Evolutionary conservation across 2,888 invertebrate genomes (phyloP), one percentile per base, ranked within the genome.

Genomic region (Andrena dorsata): DNA sequence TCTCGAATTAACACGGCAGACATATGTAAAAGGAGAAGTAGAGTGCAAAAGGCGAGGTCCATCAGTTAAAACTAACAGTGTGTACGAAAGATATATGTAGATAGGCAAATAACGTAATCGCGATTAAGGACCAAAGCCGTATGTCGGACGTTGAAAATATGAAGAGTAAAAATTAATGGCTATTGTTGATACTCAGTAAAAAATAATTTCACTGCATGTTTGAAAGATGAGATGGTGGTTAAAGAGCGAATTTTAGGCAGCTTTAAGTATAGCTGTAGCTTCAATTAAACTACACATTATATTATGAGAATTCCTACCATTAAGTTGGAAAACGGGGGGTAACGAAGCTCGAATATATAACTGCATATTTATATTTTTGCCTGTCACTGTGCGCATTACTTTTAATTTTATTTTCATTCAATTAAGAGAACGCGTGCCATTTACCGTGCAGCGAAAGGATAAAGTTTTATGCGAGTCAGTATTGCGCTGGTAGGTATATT

Each of bases 321-420:
- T 56, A 2, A 56, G 13, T 56, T 23, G 56, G 23, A 56, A 56
- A 56, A 56, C 20, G 10, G 20, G 10, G 56, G 10, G 10, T 10
- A 23, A 56, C 3, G 3, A 56, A 56, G 23, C 10, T 56, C 56
- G 13, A 2, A 8, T 20, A n/a, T 49, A 51, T 51, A 20, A 51
- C 20, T 8, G 51, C 20, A 20, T 20, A 51, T 20, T n/a, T 20
- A 7, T 20, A 51, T 20, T 20, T 20, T 51, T 26, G 13, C 56
- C 13, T 3, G 8, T 1, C 13, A 16, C 1, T 41, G 41, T 26
- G 56, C 26, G 13, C 26, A 56, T 41, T 41, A 41, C 20, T 56
- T 56, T 56, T 7, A 23, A 56, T 56, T 56, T 56, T 56, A 26
- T 8, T 56, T 56, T 56, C 23, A 56, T 56, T 56, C 56, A 56